A percentile compares a stretch with the other conserved stretches of the same genome.
These are phyloP conservation scores for Ennomos quercinarius DNA, from an alignment of 2,888 invertebrate species.

Conservation along the genomic window DNA sequence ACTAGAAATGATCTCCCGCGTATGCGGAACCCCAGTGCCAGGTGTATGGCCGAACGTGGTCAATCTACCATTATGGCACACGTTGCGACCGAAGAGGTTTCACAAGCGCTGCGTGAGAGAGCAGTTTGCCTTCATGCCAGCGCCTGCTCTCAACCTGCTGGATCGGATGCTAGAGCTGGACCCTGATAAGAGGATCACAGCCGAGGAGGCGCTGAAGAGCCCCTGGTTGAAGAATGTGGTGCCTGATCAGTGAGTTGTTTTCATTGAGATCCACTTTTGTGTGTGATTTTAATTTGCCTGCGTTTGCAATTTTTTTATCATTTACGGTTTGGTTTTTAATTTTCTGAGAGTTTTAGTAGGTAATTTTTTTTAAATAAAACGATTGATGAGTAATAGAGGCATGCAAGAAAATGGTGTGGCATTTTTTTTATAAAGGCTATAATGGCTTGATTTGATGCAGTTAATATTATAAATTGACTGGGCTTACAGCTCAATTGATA, in stretches of 20 bases:
- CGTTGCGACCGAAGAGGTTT: slow-evolving; percentile 95
- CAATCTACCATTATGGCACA: slow-evolving; percentile 95
- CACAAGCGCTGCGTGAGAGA: slow-evolving; percentile 96
- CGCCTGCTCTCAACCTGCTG: slow-evolving; percentile 93
- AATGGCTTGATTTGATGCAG: too few species aligned
- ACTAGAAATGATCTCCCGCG: slow-evolving; percentile 95
- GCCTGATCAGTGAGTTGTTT: slow-evolving; percentile 92
- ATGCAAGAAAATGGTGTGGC: too few species aligned
- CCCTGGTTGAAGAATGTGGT: slow-evolving; percentile 96
- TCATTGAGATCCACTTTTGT: too few species aligned
- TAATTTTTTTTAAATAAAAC: too few species aligned
- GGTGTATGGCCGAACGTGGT: slow-evolving; percentile 99
- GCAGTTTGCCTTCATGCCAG: slow-evolving; percentile 97
- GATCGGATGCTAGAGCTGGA: slow-evolving; percentile 98
- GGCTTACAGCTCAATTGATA: too few species aligned
- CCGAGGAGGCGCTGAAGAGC: slow-evolving; percentile 96
- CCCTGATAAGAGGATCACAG: slow-evolving; percentile 96
- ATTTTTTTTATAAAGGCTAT: too few species aligned
- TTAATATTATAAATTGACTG: too few species aligned
- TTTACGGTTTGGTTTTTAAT: too few species aligned
- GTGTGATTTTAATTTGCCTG: too few species aligned
- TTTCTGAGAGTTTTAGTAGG: too few species aligned
- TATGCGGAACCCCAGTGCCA: slow-evolving; percentile 98
- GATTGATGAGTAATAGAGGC: too few species aligned
- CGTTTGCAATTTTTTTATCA: too few species aligned